A percentile compares a stretch with the other conserved stretches of the same genome.
These are phyloP conservation scores for Gryllus longicercus DNA, from an alignment of 2,888 invertebrate species.

Conservation along the genomic window DNA sequence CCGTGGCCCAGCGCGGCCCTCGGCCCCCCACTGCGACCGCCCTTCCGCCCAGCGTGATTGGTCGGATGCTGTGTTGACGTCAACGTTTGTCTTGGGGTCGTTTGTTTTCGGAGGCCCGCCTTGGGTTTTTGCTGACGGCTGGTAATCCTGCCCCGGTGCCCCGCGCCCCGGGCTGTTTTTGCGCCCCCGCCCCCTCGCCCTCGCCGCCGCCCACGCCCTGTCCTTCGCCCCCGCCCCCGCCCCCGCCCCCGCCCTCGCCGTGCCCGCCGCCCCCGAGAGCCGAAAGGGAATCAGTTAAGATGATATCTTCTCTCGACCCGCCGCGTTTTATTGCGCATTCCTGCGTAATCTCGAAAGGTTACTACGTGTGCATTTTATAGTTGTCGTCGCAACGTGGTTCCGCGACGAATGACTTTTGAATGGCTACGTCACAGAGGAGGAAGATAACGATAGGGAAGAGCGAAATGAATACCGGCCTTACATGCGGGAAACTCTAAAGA, in stretches of 20 bases:
- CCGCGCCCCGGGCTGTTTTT: neutral
- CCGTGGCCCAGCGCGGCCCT: neutral
- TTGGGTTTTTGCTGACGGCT: conserved; percentile 1
- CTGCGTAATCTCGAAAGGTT: conserved; percentile 1
- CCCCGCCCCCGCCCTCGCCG: neutral
- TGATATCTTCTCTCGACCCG: conserved; percentile 8
- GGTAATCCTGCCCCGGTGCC: conserved; percentile 1
- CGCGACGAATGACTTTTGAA: too few species aligned
- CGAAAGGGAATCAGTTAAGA: neutral
- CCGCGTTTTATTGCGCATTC: neutral
- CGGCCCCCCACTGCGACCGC: neutral
- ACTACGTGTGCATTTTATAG: conserved; percentile 9
- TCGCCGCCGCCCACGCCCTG: neutral
- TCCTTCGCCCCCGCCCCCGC: neutral
- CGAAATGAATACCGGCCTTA: too few species aligned
- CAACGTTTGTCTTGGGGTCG: conserved; percentile 17
- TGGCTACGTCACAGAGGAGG: too few species aligned
- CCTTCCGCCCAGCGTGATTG: neutral
- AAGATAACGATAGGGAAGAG: too few species aligned
- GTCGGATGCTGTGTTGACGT: conserved; percentile 17
- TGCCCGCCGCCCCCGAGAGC: neutral
- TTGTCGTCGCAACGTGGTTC: neutral
- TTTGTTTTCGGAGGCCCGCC: conserved; percentile 9
- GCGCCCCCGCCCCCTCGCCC: neutral
- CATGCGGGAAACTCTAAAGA: too few species aligned